These are phyloP conservation scores for Pammene aurita DNA, from an alignment of 2,888 invertebrate species.

Conservation along the genomic window DNA sequence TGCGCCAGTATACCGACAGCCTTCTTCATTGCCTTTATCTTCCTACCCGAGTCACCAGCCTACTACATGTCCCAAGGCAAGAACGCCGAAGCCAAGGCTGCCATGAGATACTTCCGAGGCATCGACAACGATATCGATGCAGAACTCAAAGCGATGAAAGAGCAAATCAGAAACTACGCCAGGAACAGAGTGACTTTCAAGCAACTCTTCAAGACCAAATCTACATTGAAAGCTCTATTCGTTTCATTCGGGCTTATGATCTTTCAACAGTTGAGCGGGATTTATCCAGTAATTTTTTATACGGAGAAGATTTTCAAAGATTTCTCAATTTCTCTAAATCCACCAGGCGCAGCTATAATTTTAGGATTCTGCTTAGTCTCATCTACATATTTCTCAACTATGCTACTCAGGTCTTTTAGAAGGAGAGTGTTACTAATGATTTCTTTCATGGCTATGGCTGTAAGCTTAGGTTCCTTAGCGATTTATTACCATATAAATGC, in stretches of 20 bases:
- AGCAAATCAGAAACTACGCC: constrained; percentile 71
- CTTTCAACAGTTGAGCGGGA: constrained; percentile 85
- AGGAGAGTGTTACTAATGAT: constrained; percentile 84
- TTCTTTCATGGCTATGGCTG: constrained; percentile 83
- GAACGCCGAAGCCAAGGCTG: constrained; percentile 82
- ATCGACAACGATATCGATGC: constrained; percentile 81
- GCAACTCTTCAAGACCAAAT: constrained; percentile 70
- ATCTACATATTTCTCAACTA: constrained; percentile 82
- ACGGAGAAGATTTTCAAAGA: constrained; percentile 81
- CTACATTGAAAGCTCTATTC: constrained; percentile 73
- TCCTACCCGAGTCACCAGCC: constrained; percentile 89
- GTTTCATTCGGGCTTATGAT: constrained; percentile 85
- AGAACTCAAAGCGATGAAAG: constrained; percentile 79
- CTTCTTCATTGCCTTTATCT: constrained; percentile 80
- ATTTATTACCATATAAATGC: constrained; percentile 74
- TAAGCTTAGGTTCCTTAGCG: constrained; percentile 78
- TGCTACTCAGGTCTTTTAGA: constrained; percentile 84
- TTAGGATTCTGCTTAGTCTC: constrained; percentile 84
- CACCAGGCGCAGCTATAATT: constrained; percentile 80
- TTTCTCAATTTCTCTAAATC: constrained; percentile 69
- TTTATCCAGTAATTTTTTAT: constrained; percentile 85
- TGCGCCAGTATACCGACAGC: constrained; percentile 71
- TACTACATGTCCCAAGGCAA: constrained; percentile 83
- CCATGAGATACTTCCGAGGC: constrained; percentile 85
- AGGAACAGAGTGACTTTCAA: constrained; percentile 74